A percentile compares a stretch with the other conserved stretches of the same genome.
phyloP scores from a whole-genome alignment of 2,888 invertebrate genomes.

The Xanthorhoe designata region DNA sequence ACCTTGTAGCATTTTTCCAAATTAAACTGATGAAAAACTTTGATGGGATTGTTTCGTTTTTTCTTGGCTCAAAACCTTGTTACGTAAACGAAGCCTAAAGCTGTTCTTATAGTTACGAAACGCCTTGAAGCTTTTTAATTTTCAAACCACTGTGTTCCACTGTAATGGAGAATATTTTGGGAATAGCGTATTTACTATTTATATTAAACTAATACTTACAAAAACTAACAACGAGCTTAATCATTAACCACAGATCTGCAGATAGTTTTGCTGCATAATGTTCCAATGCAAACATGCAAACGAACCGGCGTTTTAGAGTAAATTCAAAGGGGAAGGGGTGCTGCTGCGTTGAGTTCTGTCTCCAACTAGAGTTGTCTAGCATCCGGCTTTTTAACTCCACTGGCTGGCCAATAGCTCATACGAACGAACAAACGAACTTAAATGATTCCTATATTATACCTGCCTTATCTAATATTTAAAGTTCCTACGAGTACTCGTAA shows the following conservation, averaged over 20 bases:
- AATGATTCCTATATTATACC: no score
- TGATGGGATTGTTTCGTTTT: slow-evolving; percentile 44
- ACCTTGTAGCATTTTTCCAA: slow-evolving; percentile 60
- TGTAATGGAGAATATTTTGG: no score
- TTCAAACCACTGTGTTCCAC: background rate
- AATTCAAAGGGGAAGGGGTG: slow-evolving; percentile 31
- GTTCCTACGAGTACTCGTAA: no score
- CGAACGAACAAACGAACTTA: no score
- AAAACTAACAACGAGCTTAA: slow-evolving; percentile 13
- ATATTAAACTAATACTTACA: background rate
- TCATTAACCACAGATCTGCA: slow-evolving; percentile 26
- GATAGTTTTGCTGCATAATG: slow-evolving; percentile 24
- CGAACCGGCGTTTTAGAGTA: slow-evolving; percentile 29
- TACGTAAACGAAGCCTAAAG: slow-evolving; percentile 2
- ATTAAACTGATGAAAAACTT: slow-evolving; percentile 59
- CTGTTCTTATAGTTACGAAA: background rate
- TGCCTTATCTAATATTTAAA: no score
- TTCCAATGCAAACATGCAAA: slow-evolving; percentile 28
- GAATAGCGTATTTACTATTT: no score
- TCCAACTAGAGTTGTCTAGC: slow-evolving; percentile 15
- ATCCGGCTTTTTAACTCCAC: slow-evolving; percentile 1
- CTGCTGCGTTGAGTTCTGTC: slow-evolving; percentile 12
- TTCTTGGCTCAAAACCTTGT: slow-evolving; percentile 14
- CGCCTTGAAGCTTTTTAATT: background rate
- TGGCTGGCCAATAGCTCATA: no score